Percentiles rank a stretch among this genome's conserved stretches.
Evolutionary conservation across 2,888 invertebrate species (phyloP).

Genomic region (Chrysina gloriosa): DNA sequence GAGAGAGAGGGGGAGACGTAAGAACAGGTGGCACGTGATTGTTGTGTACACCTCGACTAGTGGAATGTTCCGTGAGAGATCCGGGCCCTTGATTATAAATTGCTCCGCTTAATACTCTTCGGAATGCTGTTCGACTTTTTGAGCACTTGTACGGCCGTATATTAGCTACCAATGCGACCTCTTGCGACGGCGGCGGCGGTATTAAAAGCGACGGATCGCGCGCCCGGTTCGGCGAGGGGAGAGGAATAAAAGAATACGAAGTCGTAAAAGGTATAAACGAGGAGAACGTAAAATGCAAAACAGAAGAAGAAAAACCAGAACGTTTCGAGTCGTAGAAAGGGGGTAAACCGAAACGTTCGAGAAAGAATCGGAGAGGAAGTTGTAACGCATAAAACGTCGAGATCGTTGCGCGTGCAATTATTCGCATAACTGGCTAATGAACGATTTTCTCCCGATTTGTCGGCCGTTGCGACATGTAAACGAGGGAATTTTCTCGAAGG

Average conservation of each 20-base stretch:
- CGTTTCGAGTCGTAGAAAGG: too few relatives aligned
- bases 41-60: conserved; percentile 36
- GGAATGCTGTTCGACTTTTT: conserved; percentile 56
- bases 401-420: conserved; percentile 8
- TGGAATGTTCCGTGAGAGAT: conserved; percentile 43
- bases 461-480: not conserved
- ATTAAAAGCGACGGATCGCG: not conserved
- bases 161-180: conserved; percentile 40
- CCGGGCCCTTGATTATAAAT: conserved; percentile 53
- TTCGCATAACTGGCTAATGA: conserved; percentile 17
- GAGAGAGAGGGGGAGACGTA: conserved; percentile 36
- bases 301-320: too few relatives aligned
- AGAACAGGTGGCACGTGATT: conserved; percentile 41
- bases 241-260: not conserved
- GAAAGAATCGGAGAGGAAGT: conserved; percentile 10
- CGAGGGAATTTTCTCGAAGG: not conserved
- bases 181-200: conserved; percentile 22
- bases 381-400: not conserved
- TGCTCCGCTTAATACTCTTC: conserved; percentile 58
- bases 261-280: too few relatives aligned
- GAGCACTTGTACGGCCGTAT: conserved; percentile 43
- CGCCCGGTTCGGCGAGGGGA: not conserved
- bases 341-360: not conserved
- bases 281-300: too few relatives aligned
- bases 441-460: conserved; percentile 6